These are phyloP conservation scores for Chiloscyllium plagiosum DNA, from an alignment of 2,113 vertebrate species.

Conservation along the genomic window DNA sequence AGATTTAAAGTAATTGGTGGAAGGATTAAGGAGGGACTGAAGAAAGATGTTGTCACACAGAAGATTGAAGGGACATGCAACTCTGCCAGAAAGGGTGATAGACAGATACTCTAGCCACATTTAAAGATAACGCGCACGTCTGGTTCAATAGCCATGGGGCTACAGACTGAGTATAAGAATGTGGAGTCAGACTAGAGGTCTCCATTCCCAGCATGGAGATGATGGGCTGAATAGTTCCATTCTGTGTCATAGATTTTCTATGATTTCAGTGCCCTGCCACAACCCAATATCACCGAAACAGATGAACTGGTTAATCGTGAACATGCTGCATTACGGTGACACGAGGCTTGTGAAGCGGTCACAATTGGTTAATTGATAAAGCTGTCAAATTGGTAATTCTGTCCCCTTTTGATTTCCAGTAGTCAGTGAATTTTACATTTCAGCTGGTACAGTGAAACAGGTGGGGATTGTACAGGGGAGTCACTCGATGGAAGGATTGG, in stretches of 20 bases:
- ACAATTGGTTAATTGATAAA: too few species aligned
- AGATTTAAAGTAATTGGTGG: too few species aligned
- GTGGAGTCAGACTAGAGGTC: neutral
- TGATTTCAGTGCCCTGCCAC: neutral
- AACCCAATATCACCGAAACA: neutral
- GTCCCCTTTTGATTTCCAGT: neutral
- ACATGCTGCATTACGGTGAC: neutral
- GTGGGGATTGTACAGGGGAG: accelerated
- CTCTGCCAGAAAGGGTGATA: too few species aligned
- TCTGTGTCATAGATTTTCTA: neutral
- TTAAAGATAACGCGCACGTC: too few species aligned
- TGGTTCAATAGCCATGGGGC: too few species aligned
- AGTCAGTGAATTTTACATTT: neutral
- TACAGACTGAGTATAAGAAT: too few species aligned
- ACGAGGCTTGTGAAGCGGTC: neutral
- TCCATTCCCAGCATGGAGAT: neutral
- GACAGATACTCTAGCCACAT: too few species aligned
- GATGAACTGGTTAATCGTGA: neutral
- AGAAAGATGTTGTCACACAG: too few species aligned
- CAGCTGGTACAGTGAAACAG: neutral
- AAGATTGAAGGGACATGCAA: too few species aligned
- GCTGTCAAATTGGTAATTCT: neutral
- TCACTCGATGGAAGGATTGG: neutral
- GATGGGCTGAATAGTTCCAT: neutral
- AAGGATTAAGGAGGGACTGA: too few species aligned